phyloP scores from a whole-genome alignment of 1,140 invertebrate species.

The Drosophila pallidifrons region DNA sequence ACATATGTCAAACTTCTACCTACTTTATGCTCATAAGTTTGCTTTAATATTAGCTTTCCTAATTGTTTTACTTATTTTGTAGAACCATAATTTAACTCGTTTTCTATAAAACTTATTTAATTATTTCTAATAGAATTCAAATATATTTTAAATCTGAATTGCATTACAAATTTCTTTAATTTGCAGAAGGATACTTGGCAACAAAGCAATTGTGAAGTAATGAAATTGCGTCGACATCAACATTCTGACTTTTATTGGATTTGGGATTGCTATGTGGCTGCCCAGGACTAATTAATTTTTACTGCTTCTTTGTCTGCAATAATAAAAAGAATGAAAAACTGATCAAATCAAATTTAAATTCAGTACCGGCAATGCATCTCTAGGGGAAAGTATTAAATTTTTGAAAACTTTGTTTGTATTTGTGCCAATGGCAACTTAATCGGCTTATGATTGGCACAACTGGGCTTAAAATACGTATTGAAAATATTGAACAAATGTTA shows the following conservation, averaged over 20 bases:
- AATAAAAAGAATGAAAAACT: conserved; percentile 27
- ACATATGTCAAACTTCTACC: background rate
- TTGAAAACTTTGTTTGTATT: background rate
- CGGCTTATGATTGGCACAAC: background rate
- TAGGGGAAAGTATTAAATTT: no score
- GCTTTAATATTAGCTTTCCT: no score
- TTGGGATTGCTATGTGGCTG: conserved; percentile 48
- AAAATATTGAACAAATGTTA: conserved; percentile 1
- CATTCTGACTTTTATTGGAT: conserved; percentile 60
- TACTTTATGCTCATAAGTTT: no score
- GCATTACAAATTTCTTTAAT: background rate
- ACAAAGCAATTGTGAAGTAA: background rate
- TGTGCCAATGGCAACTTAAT: conserved; percentile 12
- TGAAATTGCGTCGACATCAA: background rate
- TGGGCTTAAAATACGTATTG: background rate
- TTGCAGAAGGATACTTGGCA: background rate
- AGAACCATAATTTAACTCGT: no score
- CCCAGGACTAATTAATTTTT: conserved; percentile 66
- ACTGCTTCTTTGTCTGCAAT: conserved; percentile 24
- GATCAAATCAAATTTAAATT: background rate
- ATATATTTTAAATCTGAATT: background rate
- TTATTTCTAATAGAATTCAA: no score
- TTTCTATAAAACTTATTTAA: no score
- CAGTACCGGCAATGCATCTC: no score
- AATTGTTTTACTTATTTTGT: no score